Conservation (phyloP, 2,888 invertebrate species). For the Micoletzkya japonica region DNA sequence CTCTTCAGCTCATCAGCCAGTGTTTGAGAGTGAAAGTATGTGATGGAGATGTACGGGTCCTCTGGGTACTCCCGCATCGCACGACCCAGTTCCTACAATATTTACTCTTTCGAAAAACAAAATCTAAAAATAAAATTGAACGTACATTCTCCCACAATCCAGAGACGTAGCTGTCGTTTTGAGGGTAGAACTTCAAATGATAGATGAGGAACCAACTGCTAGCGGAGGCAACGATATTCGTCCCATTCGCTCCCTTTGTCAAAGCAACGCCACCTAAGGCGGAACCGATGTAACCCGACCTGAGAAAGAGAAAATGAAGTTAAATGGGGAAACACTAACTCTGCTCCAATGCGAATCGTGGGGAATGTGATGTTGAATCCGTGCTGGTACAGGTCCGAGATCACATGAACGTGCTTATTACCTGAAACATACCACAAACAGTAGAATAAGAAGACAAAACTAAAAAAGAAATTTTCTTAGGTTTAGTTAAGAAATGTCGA, state of each 20-base stretch:
- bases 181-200: slow-evolving; percentile 61
- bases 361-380: slow-evolving; percentile 62
- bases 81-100: slow-evolving; percentile 47
- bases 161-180: slow-evolving; percentile 57
- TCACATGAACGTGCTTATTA: slow-evolving; percentile 57
- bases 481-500: too few species aligned
- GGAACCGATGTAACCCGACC: slow-evolving; percentile 58
- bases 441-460: too few species aligned
- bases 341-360: slow-evolving; percentile 56
- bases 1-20: slow-evolving; percentile 88
- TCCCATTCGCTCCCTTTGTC: slow-evolving; percentile 48
- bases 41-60: slow-evolving; percentile 58
- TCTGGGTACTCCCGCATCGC: slow-evolving; percentile 42
- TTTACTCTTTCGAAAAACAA: neutral
- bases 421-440: slow-evolving; percentile 53
- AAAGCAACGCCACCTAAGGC: slow-evolving; percentile 60
- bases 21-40: slow-evolving; percentile 73
- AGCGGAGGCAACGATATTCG: slow-evolving; percentile 33
- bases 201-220: slow-evolving; percentile 55
- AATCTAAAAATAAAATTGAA: neutral
- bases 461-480: too few species aligned
- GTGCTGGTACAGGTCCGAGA: slow-evolving; percentile 57
- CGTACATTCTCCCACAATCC: slow-evolving; percentile 61
- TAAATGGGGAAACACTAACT: slow-evolving; percentile 40
- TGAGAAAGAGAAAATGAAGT: slow-evolving; percentile 33